Percentiles rank a stretch among this genome's conserved stretches.
Evolutionary conservation across 2,888 invertebrate genomes (phyloP).

Genomic region (Seira sanloemensis): DNA sequence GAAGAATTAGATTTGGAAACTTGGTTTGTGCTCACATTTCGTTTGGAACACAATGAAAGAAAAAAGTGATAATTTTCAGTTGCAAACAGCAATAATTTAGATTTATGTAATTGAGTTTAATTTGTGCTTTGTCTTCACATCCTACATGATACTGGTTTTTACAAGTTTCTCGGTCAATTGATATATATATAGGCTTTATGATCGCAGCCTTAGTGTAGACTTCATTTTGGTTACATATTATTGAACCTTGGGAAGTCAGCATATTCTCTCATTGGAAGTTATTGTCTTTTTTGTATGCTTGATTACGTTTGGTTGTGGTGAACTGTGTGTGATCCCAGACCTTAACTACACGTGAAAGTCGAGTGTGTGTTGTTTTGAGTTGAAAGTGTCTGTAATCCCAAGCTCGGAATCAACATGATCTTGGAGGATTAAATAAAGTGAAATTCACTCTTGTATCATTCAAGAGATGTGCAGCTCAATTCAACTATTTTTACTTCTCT

Average conservation of each 20-base stretch:
- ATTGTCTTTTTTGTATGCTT: neutral
- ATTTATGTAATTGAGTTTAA: conserved; percentile 48
- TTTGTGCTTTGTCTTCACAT: conserved; percentile 7
- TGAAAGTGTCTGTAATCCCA: neutral
- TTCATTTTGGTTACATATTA: neutral
- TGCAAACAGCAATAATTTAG: conserved; percentile 32
- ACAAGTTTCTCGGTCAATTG: no score
- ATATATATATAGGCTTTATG: no score
- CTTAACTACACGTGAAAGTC: neutral
- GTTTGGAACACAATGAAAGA: no score
- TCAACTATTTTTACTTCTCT: conserved; percentile 15
- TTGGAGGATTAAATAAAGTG: conserved; percentile 1
- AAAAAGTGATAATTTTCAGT: no score
- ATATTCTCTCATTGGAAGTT: neutral
- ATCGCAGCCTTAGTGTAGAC: no score
- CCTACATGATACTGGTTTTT: neutral
- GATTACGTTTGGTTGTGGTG: neutral
- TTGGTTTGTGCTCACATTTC: no score
- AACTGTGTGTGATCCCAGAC: neutral
- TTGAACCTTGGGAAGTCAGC: neutral
- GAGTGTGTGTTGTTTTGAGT: neutral
- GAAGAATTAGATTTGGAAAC: no score
- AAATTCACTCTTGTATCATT: neutral
- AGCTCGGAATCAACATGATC: neutral
- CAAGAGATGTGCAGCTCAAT: neutral